phyloP scores from a whole-genome alignment of 2,888 invertebrate species.

The Biston betularia region DNA sequence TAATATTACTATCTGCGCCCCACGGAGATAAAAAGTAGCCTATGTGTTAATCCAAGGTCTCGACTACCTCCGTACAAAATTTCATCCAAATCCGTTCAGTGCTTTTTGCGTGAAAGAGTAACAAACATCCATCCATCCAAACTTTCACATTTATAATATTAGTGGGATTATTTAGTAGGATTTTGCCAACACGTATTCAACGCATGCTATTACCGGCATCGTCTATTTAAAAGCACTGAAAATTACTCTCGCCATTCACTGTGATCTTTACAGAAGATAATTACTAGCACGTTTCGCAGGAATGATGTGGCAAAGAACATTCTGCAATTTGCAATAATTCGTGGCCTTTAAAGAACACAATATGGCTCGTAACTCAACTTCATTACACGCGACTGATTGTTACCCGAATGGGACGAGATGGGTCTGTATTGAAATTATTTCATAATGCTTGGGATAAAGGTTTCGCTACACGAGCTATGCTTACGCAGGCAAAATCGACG shows the following conservation, averaged over 20 bases:
- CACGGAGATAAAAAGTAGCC: too few relatives aligned
- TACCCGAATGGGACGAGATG: conserved; percentile 54
- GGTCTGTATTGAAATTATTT: conserved; percentile 54
- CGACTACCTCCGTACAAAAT: too few relatives aligned
- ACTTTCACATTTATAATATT: too few relatives aligned
- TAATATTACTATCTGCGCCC: too few relatives aligned
- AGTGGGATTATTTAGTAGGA: too few relatives aligned
- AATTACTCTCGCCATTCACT: not conserved
- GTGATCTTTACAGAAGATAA: not conserved
- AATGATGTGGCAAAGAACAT: not conserved
- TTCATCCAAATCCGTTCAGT: too few relatives aligned
- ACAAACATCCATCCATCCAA: too few relatives aligned
- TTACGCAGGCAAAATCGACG: not conserved
- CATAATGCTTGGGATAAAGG: conserved; percentile 52
- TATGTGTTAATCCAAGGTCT: too few relatives aligned
- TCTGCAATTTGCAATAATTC: conserved; percentile 26
- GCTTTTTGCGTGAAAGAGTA: too few relatives aligned
- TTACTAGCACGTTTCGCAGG: conserved; percentile 10
- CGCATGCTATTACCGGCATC: not conserved
- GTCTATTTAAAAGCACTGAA: conserved; percentile 2
- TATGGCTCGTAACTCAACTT: conserved; percentile 62
- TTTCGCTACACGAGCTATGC: not conserved
- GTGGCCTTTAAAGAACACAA: conserved; percentile 28
- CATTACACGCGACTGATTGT: conserved; percentile 63
- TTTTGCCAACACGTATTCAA: not conserved